Base-by-base conservation (phyloP, 2,797 vertebrate species). In the Necrosyrtes monachus region DNA sequence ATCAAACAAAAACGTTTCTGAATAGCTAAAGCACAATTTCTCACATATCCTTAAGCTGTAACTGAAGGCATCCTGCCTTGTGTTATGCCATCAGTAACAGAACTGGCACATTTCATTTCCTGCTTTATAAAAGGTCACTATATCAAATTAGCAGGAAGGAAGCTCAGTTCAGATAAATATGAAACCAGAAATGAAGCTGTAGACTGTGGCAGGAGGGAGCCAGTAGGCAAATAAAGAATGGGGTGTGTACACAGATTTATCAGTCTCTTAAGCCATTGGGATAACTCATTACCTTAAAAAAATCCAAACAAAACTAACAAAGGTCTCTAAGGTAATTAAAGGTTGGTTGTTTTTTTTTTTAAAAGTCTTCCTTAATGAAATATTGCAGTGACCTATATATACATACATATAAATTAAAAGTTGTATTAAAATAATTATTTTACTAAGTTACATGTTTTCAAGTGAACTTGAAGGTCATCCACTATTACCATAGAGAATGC, bases 61-160 rank as follows among this genome's bases (percentile, higher is more conserved):
- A 81, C 64, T 68, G 50, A 85, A 81, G 82, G 51, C 78, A 59
- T 7, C 30, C 33, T 28, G 59, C 56, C 43, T 57, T 56, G 41
- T 51, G 37, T 65, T 50, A 76, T 8, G 46, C 54, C 75, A 64
- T 30, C 18, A 33, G 69, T 50, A 93, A 77, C 19, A 88, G 56
- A 86, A 95, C 51, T 31, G 60, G 62, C 57, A 85, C 59, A 46
- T 79, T 93, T 67, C 15, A 95, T 70, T 95, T 96, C 75, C 85
- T 48, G 57, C n/a, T 78, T 79, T 76, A 88, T 33, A 78, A 89
- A 88, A 89, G 72, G 62, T 41, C 11, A 43, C 37, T 70, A 17
- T 9, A 75, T 73, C 53, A 74, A 96, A 95, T 67, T n/a, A 90
- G 15, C 41, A 95, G 53, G 63, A 89, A 83, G 35, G 48, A 90